Evolutionary conservation across 2,113 vertebrate genomes (phyloP).

Genomic region (Rhabdomys dilectus): DNA sequence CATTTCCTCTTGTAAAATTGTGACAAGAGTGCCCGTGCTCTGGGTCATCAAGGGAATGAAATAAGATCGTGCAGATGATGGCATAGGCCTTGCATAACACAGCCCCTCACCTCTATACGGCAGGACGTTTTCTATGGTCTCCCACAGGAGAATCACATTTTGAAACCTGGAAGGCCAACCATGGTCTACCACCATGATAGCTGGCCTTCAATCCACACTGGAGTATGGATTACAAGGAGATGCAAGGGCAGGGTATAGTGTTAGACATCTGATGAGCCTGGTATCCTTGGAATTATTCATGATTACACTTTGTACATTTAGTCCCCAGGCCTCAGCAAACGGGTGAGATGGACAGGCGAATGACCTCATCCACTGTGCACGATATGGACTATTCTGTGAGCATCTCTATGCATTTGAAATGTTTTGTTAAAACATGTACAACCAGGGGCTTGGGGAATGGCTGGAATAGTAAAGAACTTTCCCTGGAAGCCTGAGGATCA

Average conservation of each 20-base stretch:
- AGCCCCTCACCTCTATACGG: not conserved
- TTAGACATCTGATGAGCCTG: accelerated
- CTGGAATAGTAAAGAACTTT: not conserved
- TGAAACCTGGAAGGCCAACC: too few relatives aligned
- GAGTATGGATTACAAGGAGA: accelerated
- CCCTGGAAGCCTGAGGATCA: not conserved
- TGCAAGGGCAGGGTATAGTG: not conserved
- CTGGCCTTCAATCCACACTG: not conserved
- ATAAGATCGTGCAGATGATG: not conserved
- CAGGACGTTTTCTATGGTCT: not conserved
- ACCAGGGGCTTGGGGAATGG: not conserved
- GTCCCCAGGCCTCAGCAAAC: not conserved
- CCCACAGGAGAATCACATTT: not conserved
- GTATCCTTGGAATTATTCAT: not conserved
- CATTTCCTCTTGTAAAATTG: not conserved
- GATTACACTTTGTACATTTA: not conserved
- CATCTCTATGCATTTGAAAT: not conserved
- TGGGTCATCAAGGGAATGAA: not conserved
- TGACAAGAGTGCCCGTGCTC: accelerated
- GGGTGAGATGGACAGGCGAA: not conserved
- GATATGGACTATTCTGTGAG: not conserved
- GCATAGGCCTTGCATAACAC: not conserved
- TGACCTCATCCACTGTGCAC: accelerated
- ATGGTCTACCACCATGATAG: accelerated
- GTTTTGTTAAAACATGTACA: not conserved